These are phyloP conservation scores for Glyptemys insculpta DNA, from an alignment of 2,797 vertebrate species.

Conservation along the genomic window DNA sequence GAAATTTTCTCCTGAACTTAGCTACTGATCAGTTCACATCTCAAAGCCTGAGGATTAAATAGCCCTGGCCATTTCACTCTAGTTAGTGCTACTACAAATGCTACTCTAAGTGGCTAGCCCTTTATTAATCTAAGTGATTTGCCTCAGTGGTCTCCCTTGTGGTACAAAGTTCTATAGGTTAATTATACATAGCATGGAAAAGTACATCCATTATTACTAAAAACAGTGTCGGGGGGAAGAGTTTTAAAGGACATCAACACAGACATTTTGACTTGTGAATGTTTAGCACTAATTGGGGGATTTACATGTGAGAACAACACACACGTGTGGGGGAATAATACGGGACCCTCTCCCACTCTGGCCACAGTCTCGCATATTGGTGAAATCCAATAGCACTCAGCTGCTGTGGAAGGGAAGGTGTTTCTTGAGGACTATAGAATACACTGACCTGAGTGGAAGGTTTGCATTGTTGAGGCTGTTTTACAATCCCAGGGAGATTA, in stretches of 20 bases:
- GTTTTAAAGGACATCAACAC: conserved; percentile 10
- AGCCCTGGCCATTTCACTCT: background rate
- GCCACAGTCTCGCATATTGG: fast-evolving
- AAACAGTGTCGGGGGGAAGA: conserved; percentile 37
- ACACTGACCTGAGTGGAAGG: fast-evolving
- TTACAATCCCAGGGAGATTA: fast-evolving
- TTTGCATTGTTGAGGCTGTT: background rate
- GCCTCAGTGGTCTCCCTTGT: background rate
- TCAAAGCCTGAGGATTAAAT: background rate
- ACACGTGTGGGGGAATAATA: background rate
- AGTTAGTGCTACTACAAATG: background rate
- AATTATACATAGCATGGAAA: conserved; percentile 34
- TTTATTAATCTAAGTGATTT: background rate
- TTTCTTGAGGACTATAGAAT: background rate
- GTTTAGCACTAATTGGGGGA: background rate
- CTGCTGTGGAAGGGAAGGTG: background rate
- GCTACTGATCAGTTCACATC: background rate
- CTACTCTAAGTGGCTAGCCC: conserved; percentile 30
- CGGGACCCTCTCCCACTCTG: background rate
- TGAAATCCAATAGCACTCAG: background rate
- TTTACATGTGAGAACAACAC: background rate
- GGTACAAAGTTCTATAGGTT: background rate
- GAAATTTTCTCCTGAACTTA: background rate
- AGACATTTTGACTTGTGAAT: background rate
- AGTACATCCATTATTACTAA: conserved; percentile 20